Conservation (phyloP, 2,888 invertebrate genomes). For the Himalopsyche anomala region DNA sequence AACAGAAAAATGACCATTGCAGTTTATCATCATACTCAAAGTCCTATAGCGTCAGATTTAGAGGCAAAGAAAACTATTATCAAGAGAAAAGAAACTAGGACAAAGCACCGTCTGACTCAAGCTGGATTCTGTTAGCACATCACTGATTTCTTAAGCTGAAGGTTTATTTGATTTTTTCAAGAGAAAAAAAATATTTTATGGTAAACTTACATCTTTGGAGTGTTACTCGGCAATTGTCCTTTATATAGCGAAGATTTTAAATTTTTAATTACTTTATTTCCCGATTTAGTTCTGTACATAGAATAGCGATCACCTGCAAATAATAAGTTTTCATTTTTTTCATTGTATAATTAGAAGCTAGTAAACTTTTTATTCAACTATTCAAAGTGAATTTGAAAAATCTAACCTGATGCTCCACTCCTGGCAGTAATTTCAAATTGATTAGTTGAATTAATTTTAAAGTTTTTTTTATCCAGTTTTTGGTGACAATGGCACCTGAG, state of each 20-base stretch:
- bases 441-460: not conserved
- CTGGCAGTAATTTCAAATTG: constrained; percentile 2
- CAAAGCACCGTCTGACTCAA: no score
- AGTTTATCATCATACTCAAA: no score
- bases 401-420: constrained; percentile 45
- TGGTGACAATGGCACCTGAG: not conserved
- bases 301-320: constrained; percentile 56
- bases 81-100: no score
- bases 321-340: not conserved
- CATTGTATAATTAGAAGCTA: not conserved
- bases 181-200: not conserved
- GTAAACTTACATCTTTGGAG: constrained; percentile 50
- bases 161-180: not conserved
- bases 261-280: constrained; percentile 29
- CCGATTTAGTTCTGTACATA: constrained; percentile 52
- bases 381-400: no score
- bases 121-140: no score
- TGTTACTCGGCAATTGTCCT: not conserved
- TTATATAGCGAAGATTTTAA: not conserved
- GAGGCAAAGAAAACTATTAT: no score
- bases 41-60: no score
- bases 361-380: no score
- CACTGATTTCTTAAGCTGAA: no score
- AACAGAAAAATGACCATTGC: no score
- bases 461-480: not conserved